Evolutionary conservation across 2,113 vertebrate genomes (phyloP).

Genomic region (Xiphophorus hellerii): DNA sequence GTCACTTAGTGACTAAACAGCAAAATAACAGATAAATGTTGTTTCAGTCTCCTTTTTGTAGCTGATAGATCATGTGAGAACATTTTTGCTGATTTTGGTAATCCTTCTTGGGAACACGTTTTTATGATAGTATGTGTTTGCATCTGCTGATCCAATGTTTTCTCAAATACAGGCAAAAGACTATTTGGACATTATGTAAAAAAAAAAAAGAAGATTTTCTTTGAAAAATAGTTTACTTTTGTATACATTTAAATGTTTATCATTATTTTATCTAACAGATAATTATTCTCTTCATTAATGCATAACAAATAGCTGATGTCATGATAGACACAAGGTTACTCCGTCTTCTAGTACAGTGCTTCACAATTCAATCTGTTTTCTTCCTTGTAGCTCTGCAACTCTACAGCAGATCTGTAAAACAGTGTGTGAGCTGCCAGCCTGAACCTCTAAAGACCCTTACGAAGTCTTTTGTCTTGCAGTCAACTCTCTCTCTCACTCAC

Average conservation of each 20-base stretch:
- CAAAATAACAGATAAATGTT: neutral
- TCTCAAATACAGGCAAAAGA: too few species aligned
- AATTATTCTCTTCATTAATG: neutral
- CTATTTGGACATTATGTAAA: too few species aligned
- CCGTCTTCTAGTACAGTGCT: slow-evolving; percentile 13
- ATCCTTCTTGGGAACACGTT: too few species aligned
- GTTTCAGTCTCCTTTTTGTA: neutral
- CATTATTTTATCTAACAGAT: neutral
- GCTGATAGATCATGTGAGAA: neutral
- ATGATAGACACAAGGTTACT: slow-evolving; percentile 8
- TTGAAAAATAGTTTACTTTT: too few species aligned
- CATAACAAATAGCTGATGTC: slow-evolving; percentile 7
- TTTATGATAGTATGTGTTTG: too few species aligned
- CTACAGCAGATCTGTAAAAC: slow-evolving; percentile 50
- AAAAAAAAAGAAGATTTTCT: too few species aligned
- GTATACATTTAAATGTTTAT: too few species aligned
- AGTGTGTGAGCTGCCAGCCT: slow-evolving; percentile 49
- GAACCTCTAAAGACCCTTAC: slow-evolving; percentile 40
- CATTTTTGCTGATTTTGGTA: neutral
- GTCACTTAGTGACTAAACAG: neutral
- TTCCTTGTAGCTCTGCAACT: slow-evolving; percentile 37
- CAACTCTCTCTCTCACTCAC: slow-evolving; percentile 25
- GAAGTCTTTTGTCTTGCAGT: slow-evolving; percentile 46
- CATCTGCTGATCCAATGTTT: too few species aligned
- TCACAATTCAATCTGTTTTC: slow-evolving; percentile 21